Percentiles rank a stretch among this genome's conserved stretches.
These are phyloP conservation scores for Amphiprion percula DNA, from an alignment of 2,113 vertebrate genomes.

Conservation along the genomic window DNA sequence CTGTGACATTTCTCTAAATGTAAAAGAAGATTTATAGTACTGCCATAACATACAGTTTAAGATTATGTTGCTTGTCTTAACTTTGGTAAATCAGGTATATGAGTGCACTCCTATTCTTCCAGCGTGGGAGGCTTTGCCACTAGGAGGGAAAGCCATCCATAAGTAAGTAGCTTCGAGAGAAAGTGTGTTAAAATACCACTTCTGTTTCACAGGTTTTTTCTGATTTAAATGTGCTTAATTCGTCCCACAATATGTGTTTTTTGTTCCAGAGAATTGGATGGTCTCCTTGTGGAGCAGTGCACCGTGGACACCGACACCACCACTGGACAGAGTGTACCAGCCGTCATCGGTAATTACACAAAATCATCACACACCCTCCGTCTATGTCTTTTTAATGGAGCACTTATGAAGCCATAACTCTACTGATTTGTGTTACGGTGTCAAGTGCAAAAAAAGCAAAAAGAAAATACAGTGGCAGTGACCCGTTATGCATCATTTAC, in stretches of 20 bases:
- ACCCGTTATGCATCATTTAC: slow-evolving; percentile 34
- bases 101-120: slow-evolving; percentile 95
- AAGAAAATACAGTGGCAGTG: background rate
- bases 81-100: slow-evolving; percentile 86
- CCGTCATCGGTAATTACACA: slow-evolving; percentile 88
- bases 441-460: background rate
- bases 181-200: background rate
- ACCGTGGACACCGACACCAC: slow-evolving; percentile 91
- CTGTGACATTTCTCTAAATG: background rate
- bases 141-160: slow-evolving; percentile 96
- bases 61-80: slow-evolving; percentile 64
- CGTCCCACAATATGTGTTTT: slow-evolving; percentile 23
- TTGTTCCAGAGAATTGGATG: slow-evolving; percentile 89
- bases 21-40: background rate
- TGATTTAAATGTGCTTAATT: background rate
- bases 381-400: slow-evolving; percentile 1
- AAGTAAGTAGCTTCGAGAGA: slow-evolving; percentile 85
- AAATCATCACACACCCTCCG: background rate
- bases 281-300: slow-evolving; percentile 92
- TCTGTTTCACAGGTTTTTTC: background rate
- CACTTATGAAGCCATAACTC: background rate
- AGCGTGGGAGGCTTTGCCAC: slow-evolving; percentile 95
- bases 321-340: slow-evolving; percentile 91
- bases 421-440: slow-evolving; percentile 15
- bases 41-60: background rate